Evolutionary conservation across 2,888 invertebrate species (phyloP).

Genomic region (Keiferia lycopersicella): DNA sequence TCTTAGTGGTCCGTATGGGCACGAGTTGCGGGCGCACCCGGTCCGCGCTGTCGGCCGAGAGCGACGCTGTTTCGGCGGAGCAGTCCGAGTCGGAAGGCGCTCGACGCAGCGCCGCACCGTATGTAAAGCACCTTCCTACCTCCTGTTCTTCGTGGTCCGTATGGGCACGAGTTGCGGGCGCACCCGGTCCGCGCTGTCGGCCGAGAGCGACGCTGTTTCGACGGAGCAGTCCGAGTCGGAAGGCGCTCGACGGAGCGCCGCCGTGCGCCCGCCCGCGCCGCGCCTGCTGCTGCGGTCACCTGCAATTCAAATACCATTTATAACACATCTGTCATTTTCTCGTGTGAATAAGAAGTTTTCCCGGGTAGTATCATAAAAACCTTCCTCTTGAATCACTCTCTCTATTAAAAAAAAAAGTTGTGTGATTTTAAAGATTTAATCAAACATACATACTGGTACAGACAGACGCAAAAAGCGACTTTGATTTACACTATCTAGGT

Average conservation of each 20-base stretch:
- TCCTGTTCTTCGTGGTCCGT: constrained; percentile 59
- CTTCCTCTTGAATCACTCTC: too few species aligned
- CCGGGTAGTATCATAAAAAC: too few species aligned
- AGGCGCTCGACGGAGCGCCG: constrained; percentile 65
- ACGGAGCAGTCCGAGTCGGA: constrained; percentile 78
- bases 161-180: constrained; percentile 58
- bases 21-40: constrained; percentile 59
- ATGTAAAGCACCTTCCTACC: constrained; percentile 44
- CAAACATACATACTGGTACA: too few species aligned
- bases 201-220: constrained; percentile 75
- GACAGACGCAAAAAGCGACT: too few species aligned
- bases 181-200: constrained; percentile 73
- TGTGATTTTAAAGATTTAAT: too few species aligned
- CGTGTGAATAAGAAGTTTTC: too few species aligned
- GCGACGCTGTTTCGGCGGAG: constrained; percentile 75
- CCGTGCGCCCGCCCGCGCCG: constrained; percentile 71
- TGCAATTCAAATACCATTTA: neutral
- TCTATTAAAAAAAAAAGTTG: too few species aligned
- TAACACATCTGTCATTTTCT: neutral
- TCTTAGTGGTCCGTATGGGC: constrained; percentile 58
- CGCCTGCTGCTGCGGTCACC: constrained; percentile 54
- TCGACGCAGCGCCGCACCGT: constrained; percentile 54
- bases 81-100: constrained; percentile 71
- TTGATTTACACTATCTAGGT: too few species aligned
- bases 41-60: constrained; percentile 76